Conservation (phyloP, 2,888 invertebrate genomes). For the Xestia sexstrigata region DNA sequence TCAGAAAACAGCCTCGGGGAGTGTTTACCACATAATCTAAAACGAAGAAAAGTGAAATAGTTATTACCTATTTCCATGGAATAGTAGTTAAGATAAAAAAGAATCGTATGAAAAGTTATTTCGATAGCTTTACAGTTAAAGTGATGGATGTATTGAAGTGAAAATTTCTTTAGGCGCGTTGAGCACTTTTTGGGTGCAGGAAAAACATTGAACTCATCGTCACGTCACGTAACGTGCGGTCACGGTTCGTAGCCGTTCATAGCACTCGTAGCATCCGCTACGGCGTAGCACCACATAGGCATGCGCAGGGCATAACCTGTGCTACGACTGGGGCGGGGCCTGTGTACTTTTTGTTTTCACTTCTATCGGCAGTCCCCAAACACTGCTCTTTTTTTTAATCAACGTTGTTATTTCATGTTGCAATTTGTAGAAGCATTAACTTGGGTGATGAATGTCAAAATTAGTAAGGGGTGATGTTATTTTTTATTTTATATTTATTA, state of each 20-base stretch:
- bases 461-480: not conserved
- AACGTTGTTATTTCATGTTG: not conserved
- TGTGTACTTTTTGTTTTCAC: too few relatives aligned
- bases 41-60: not conserved
- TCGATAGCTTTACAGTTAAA: not conserved
- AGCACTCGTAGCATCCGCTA: too few relatives aligned
- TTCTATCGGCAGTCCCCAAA: too few relatives aligned
- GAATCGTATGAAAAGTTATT: not conserved
- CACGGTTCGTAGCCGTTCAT: too few relatives aligned
- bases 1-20: slow-evolving; percentile 63
- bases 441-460: not conserved
- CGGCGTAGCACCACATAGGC: too few relatives aligned
- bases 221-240: too few relatives aligned
- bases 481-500: not conserved
- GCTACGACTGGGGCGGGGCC: too few relatives aligned
- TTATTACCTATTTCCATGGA: not conserved
- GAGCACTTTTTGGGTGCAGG: too few relatives aligned
- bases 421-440: not conserved
- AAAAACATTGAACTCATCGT: too few relatives aligned
- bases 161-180: too few relatives aligned
- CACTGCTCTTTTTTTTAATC: too few relatives aligned
- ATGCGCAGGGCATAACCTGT: too few relatives aligned
- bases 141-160: not conserved
- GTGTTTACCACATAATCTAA: slow-evolving; percentile 54
- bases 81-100: not conserved